Base-by-base conservation (phyloP, 23 tunicate genomes). In the Oikopleura vanhoeffeni region DNA sequence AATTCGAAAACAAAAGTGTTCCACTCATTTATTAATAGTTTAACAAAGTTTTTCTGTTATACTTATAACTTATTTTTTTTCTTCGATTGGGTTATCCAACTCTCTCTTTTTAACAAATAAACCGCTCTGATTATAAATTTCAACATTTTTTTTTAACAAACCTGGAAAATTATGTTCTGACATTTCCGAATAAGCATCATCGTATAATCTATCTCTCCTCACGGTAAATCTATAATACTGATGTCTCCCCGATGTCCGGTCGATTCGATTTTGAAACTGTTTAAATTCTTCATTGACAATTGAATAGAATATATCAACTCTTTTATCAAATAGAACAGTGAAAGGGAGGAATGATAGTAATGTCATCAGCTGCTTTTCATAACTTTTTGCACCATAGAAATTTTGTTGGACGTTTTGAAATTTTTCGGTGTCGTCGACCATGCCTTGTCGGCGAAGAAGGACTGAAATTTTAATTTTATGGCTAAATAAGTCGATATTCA, bases 341-440 rank as follows among this genome's bases (percentile, higher is more conserved):
- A 71, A 71, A 2, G 79, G 79, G 2, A 71, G 35, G 32, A 71
- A 71, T 18, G 79, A 71, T 30, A 71, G 38, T 2, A 71, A 13
- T 30, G 79, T 71, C 79, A 71, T 71, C 79, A 71, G 79, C 35
- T 71, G 79, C 35, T 71, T 71, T 2, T 71, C 79, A 71, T 71
- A 71, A 32, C 35, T 71, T 13, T 30, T 18, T 4, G 79, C 79
- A 4, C 79, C 79, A 30, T 71, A 71, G 79, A 71, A 71, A 71
- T 71, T 71, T 71, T 71, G 27, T 13, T 18, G 34, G 79, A 71
- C 79, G 38, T 71, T 71, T 71, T 71, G 79, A 13, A 71, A 13
- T 71, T 71, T n/a, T n/a, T n/a, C n/a, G n/a, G n/a, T n/a, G n/a
- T n/a, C n/a, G n/a, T n/a, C n/a, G n/a, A n/a, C n/a, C n/a, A n/a